Conservation (phyloP, 2,113 vertebrate genomes). For the Anser brachyrhynchus region DNA sequence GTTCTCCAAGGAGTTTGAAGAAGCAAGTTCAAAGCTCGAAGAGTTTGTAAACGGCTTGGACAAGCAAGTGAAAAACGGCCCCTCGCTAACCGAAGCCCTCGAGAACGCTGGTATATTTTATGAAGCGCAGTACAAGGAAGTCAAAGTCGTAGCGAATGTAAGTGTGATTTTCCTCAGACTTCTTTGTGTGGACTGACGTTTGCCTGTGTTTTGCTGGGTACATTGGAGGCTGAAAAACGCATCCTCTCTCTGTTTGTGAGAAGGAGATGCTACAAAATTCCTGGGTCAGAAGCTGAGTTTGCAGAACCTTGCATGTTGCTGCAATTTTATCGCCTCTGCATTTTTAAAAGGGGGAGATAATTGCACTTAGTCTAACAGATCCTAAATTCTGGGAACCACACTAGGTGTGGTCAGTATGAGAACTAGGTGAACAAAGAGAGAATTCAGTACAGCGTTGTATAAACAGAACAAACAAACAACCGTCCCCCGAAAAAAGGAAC, state of each 20-base stretch:
- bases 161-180: conserved; percentile 45
- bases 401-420: rapidly evolving
- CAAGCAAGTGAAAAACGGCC: conserved; percentile 87
- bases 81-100: conserved; percentile 88
- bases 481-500: neutral
- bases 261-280: rapidly evolving
- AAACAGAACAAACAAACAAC: neutral
- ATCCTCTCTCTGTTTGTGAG: rapidly evolving
- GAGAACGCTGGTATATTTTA: conserved; percentile 97
- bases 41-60: conserved; percentile 94
- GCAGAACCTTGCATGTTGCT: neutral
- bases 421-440: neutral
- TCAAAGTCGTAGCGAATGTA: conserved; percentile 97
- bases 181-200: rapidly evolving
- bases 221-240: rapidly evolving
- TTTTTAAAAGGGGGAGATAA: neutral
- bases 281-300: rapidly evolving
- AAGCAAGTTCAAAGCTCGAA: conserved; percentile 92
- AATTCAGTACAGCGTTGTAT: too few relatives aligned
- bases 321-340: neutral
- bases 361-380: neutral
- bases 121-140: conserved; percentile 97
- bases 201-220: rapidly evolving
- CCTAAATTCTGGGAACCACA: neutral
- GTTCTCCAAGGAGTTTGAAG: conserved; percentile 97